Conservation (phyloP, 2,113 vertebrate genomes). For the Chitala chitala region DNA sequence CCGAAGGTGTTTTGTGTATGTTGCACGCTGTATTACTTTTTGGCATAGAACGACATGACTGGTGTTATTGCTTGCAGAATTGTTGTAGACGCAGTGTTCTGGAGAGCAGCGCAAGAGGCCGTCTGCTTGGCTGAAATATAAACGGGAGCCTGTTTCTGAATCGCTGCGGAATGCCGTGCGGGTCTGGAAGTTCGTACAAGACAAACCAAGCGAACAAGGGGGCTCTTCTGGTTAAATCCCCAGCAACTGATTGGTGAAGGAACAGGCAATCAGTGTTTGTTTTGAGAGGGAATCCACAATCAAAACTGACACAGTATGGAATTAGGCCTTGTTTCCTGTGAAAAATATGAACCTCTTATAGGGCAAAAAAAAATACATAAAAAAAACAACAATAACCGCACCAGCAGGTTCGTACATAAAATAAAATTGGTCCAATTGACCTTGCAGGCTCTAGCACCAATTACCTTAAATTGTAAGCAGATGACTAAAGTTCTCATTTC, state of each 20-base stretch:
- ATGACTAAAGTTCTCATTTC: constrained; percentile 73
- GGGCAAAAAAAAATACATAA: constrained; percentile 25
- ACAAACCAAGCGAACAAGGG: constrained; percentile 30
- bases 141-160: constrained; percentile 21
- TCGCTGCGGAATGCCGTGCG: constrained; percentile 17
- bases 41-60: neutral
- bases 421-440: constrained; percentile 92
- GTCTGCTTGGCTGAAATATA: constrained; percentile 3
- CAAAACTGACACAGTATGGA: constrained; percentile 73
- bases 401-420: constrained; percentile 80
- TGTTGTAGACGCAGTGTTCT: neutral
- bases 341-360: constrained; percentile 45
- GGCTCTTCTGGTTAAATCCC: constrained; percentile 41
- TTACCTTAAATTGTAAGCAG: constrained; percentile 94
- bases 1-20: too few relatives aligned
- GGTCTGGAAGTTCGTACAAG: constrained; percentile 24
- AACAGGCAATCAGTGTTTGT: constrained; percentile 63
- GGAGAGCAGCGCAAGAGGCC: neutral
- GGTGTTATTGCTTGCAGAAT: neutral
- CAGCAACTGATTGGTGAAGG: constrained; percentile 51
- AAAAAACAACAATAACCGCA: constrained; percentile 55
- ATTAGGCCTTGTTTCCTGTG: constrained; percentile 81
- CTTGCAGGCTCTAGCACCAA: constrained; percentile 84
- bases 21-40: too few relatives aligned
- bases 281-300: constrained; percentile 70